A percentile compares a stretch with the other conserved stretches of the same genome.
Evolutionary conservation across 2,113 vertebrate genomes (phyloP).

Genomic region (Misgurnus mizolepis): DNA sequence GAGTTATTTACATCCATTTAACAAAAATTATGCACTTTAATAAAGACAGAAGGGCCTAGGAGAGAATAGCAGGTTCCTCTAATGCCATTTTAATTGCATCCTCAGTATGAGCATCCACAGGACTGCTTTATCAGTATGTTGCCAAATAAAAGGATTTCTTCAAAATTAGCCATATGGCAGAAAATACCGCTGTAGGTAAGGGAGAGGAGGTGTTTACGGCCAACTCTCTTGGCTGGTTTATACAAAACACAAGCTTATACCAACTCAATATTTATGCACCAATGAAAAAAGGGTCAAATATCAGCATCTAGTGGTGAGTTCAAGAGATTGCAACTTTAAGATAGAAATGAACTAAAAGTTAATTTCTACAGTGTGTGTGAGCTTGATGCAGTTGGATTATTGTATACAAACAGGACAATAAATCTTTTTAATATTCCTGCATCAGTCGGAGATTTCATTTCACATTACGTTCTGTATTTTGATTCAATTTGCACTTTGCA

Average conservation of each 20-base stretch:
- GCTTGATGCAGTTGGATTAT: not conserved
- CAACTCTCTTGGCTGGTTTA: not conserved
- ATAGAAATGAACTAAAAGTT: not conserved
- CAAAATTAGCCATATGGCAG: constrained; percentile 47
- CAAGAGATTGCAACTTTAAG: constrained; percentile 45
- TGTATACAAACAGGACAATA: not conserved
- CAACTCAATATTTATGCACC: not conserved
- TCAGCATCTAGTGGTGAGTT: constrained; percentile 63
- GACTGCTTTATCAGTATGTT: constrained; percentile 56
- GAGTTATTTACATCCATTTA: not conserved
- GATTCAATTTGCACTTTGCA: no score
- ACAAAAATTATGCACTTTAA: not conserved
- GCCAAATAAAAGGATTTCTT: constrained; percentile 57
- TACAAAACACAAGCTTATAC: not conserved
- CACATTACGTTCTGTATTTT: not conserved
- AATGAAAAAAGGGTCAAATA: constrained; percentile 28
- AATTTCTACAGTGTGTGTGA: not conserved
- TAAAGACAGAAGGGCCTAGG: not conserved
- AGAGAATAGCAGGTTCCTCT: constrained; percentile 52
- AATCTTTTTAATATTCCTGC: not conserved
- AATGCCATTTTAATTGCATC: constrained; percentile 66
- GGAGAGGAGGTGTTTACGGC: not conserved
- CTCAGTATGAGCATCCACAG: constrained; percentile 44
- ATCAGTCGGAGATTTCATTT: not conserved
- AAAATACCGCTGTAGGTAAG: constrained; percentile 23